A percentile compares a stretch with the other conserved stretches of the same genome.
Evolutionary conservation across 2,888 invertebrate species (phyloP).

Genomic region (Leptura quadrifasciata): DNA sequence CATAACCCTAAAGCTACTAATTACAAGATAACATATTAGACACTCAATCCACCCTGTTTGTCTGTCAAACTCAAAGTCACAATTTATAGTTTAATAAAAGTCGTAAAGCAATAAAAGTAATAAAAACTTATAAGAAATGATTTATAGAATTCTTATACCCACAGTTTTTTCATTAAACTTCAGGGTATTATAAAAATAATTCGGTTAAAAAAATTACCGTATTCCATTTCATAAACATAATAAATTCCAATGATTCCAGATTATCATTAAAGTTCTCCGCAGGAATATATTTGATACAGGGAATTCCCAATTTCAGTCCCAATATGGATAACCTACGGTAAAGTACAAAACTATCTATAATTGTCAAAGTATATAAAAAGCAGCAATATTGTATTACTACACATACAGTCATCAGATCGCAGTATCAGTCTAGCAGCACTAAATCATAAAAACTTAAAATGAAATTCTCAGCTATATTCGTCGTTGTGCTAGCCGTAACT

Average conservation of each 20-base stretch:
- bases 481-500: slow-evolving; percentile 23
- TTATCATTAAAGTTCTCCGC: not conserved
- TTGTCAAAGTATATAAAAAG: not conserved
- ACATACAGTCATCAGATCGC: not conserved
- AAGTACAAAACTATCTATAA: not conserved
- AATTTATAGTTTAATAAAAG: no score
- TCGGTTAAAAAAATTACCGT: no score
- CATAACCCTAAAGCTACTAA: no score
- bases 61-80: no score
- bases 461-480: slow-evolving; percentile 39
- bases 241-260: not conserved
- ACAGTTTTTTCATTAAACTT: no score
- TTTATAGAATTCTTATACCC: no score
- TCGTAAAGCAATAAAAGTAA: no score
- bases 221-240: no score
- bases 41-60: no score
- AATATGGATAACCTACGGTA: not conserved
- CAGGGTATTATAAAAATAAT: no score
- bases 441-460: slow-evolving; percentile 23
- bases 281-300: not conserved
- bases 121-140: no score
- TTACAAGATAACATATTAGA: no score
- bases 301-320: not conserved
- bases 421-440: not conserved
- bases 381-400: not conserved